Evolutionary conservation across 2,113 vertebrate genomes (phyloP), one percentile per base, ranked within the genome.

Genomic region (Pithys albifrons): DNA sequence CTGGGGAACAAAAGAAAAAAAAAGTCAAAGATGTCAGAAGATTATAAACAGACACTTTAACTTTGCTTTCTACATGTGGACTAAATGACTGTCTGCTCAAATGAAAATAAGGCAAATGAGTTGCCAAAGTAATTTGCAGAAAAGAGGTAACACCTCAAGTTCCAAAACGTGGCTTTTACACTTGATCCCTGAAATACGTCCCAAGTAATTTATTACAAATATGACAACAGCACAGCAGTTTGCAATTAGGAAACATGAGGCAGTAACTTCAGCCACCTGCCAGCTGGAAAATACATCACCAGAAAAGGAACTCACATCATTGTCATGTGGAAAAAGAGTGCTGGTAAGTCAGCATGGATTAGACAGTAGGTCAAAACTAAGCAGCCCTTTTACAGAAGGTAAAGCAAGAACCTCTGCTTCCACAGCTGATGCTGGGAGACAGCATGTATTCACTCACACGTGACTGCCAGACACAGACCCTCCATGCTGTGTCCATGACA

Each of bases 1-100:
- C 99, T 99, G 96, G 27, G 93, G 52, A 67, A 74, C 5, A 65
- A 24, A 55, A 66, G 11, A 25, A 93, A 95, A 33, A 33, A 41
- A 33, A 97, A 6, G 95, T 23, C 65, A 94, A 61, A 91, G 39
- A 75, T 46, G 10, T 57, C 35, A 90, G 46, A 78, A 16, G 33
- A 72, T 72, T 79, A 52, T 33, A 58, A 92, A 72, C 37, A 86
- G 49, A 37, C 9, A 37, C 20, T 88, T 66, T 6, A 37, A n/a
- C 14, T 95, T 85, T 51, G 25, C 37, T 91, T 69, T 59, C 48
- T 62, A 17, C 17, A 49, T 28, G 28, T 39, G 87, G 71, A 64
- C 43, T 46, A 33, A 1, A 10, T 3, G 5, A 70, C 25, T 48
- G n/a, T 79, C 39, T 37, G 20, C 23, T 82, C 1, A 0, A 39